Base-by-base conservation (phyloP, 2,888 invertebrate species). In the Heliconius hortense region DNA sequence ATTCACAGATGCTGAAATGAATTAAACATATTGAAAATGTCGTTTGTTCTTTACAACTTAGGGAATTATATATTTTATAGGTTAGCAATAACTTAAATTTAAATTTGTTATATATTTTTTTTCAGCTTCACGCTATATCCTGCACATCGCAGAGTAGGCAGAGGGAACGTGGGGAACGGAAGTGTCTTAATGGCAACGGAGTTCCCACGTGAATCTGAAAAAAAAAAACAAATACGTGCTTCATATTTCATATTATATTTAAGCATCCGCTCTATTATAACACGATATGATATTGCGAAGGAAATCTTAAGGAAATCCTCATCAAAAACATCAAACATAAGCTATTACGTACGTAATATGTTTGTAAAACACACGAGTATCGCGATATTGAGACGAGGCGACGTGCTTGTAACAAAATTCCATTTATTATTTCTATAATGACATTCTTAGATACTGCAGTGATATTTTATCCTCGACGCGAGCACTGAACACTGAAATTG, bases 401-500 rank as follows among this genome's bases (percentile, higher is more conserved):
- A 71, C 59, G 39, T 70, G 48, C 39, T 35, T 73, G 53, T 71
- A 71, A 71, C 67, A 63, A 64, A 60, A 71, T 71, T 43, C 43
- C 71, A 71, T 62, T 76, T 77, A 75, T 77, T 69, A 75, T 79
- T 78, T 80, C 77, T 74, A 79, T 79, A 80, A 79, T 62, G 69
- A 74, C 60, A 53, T 62, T 74, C 62, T 74, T 69, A 69, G 56
- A 71, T 70, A 75, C 35, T 71, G 63, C 56, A 71, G 56, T 59
- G 63, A 73, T 59, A 71, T 76, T 76, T 75, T 77, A 77, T 76
- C 70, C 70, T 76, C 76, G 79, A 78, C 76, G 78, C 76, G 74
- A 76, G 78, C 76, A 81, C 76, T 77, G 77, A 77, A 78, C 77
- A 81, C 77, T 79, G 79, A 82, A 82, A 83, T 84, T 82, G 82